phyloP scores from a whole-genome alignment of 2,113 vertebrate species.

The Oreotrochilus melanogaster region DNA sequence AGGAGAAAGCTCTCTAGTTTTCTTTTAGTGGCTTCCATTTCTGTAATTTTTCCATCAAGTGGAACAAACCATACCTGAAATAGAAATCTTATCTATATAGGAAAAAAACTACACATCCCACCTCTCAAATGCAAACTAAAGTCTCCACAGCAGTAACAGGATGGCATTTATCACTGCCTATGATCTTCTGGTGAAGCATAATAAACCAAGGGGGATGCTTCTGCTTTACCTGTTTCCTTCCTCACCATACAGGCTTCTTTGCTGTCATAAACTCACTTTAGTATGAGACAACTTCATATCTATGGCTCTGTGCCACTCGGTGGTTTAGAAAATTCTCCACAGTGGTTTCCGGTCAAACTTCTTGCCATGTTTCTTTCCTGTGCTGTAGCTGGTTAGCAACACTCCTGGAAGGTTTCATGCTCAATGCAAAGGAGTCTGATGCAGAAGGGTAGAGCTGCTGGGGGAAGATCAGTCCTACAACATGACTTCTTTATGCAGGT shows the following conservation, averaged over 20 bases:
- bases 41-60: not conserved
- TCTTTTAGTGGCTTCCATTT: not conserved
- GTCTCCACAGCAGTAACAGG: not conserved
- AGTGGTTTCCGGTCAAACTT: not conserved
- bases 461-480: not conserved
- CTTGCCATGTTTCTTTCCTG: not conserved
- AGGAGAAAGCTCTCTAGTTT: not conserved
- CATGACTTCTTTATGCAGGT: not conserved
- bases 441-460: not conserved
- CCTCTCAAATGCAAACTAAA: not conserved
- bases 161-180: not conserved
- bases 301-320: not conserved
- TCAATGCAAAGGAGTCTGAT: rapidly evolving
- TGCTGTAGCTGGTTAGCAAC: not conserved
- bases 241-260: not conserved
- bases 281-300: not conserved
- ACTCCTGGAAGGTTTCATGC: not conserved
- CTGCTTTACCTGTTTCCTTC: not conserved
- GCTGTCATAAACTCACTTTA: not conserved
- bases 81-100: not conserved
- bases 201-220: not conserved
- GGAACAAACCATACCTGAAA: not conserved
- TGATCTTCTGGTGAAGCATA: not conserved
- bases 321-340: not conserved
- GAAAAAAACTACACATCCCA: not conserved